Percentiles rank a stretch among this genome's conserved stretches.
Evolutionary conservation across 2,797 vertebrate genomes (phyloP).

Genomic region (Scyliorhinus canicula): DNA sequence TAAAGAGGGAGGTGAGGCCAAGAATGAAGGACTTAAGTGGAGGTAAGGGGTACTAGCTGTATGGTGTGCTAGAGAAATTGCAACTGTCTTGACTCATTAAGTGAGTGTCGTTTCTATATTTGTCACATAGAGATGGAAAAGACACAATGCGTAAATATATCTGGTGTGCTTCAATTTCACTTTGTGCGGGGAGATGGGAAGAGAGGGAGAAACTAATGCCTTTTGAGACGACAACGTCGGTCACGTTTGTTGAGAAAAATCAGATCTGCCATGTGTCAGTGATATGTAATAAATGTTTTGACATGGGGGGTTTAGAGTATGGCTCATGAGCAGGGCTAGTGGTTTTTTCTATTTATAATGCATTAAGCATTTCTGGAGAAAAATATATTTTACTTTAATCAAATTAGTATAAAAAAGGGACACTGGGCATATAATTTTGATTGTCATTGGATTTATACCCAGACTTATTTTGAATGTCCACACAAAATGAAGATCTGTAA

Average conservation of each 20-base stretch:
- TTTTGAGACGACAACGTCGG: neutral
- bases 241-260: neutral
- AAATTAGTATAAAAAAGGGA: neutral
- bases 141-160: neutral
- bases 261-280: neutral
- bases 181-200: neutral
- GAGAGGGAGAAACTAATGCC: neutral
- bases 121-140: neutral
- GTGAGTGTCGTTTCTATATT: neutral
- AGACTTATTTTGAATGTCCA: neutral
- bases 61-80: neutral
- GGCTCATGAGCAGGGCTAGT: neutral
- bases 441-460: neutral
- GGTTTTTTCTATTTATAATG: neutral
- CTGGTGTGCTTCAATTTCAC: neutral
- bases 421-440: neutral
- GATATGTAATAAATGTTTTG: neutral
- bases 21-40: neutral
- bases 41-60: neutral
- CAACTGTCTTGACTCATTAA: neutral
- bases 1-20: neutral
- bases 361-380: neutral
- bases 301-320: neutral
- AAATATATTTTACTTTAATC: neutral
- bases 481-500: neutral